A percentile compares a stretch with the other conserved stretches of the same genome.
These are phyloP conservation scores for Drosophila lini DNA, from an alignment of 1,140 invertebrate genomes.

Conservation along the genomic window DNA sequence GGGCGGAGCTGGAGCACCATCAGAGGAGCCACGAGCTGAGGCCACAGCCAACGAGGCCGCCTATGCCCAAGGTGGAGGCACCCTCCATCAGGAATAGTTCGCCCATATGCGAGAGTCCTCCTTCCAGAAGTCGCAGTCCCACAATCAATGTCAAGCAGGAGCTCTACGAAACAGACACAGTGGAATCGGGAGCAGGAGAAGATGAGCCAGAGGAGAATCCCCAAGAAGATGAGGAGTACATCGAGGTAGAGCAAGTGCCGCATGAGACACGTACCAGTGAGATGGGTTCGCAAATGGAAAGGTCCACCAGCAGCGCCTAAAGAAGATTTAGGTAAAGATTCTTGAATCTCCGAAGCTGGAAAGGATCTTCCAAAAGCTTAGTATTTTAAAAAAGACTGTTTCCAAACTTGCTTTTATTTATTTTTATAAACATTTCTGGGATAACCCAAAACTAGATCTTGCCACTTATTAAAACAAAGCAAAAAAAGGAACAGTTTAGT, in stretches of 20 bases:
- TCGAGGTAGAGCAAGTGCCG: conserved; percentile 81
- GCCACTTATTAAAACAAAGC: conserved; percentile 26
- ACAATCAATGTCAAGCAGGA: conserved; percentile 65
- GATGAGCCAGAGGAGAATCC: conserved; percentile 21
- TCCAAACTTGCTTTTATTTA: conserved; percentile 32
- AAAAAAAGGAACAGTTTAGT: conserved; percentile 55
- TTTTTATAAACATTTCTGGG: conserved; percentile 33
- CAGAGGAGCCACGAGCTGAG: conserved; percentile 67
- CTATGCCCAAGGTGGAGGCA: conserved; percentile 37
- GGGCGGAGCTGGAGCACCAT: conserved; percentile 95
- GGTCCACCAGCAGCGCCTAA: conserved; percentile 66
- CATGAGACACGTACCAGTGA: conserved; percentile 56
- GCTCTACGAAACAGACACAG: conserved; percentile 59
- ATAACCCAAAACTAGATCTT: conserved; percentile 25
- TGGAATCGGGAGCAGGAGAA: conserved; percentile 3
- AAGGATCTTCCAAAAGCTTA: background rate
- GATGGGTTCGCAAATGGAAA: conserved; percentile 46
- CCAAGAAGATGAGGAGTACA: conserved; percentile 82
- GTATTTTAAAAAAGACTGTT: conserved; percentile 38
- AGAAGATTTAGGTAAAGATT: background rate
- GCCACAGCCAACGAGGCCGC: background rate
- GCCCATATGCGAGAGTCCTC: conserved; percentile 39
- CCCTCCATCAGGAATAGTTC: conserved; percentile 15
- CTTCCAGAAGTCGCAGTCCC: conserved; percentile 22
- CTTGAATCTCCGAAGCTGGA: background rate